Base-by-base conservation (phyloP, 2,113 vertebrate species). In the Cebidichthys violaceus region DNA sequence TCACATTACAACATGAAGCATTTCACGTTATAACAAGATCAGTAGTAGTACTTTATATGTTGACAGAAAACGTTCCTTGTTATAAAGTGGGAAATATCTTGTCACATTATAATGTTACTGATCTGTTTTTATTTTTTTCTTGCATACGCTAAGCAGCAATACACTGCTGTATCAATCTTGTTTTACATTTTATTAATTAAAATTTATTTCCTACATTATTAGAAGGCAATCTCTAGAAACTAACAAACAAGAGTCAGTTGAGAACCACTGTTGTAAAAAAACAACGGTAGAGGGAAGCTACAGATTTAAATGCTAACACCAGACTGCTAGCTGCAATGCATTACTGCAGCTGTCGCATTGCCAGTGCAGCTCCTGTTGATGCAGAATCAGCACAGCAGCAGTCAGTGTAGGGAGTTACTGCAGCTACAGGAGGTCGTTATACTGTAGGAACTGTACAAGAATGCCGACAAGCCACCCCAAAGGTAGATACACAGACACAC, bases 321-420 rank as follows among this genome's bases (percentile, higher is more conserved):
- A 39, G 6, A 70, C 66, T 59, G 70, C 65, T 37, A 39, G 82
- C 88, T 90, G 88, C 82, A 83, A 80, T 81, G 83, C 81, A 75
- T 86, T 37, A 80, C 61, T 84, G 81, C 75, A 22, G 76, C 20
- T 79, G 86, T 86, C 52, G 75, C 90, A 89, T 87, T 90, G 83
- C 74, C 70, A 79, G 45, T 70, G 88, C 90, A 88, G 89, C 75
- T 83, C 83, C 79, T 41, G 69, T 70, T 54, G 54, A 75, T 72
- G 75, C 80, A 84, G 80, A 67, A 82, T 47, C 64, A 73, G 79
- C 73, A 76, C 79, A 68, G 74, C 64, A 43, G 64, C 41, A 71
- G 77, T 57, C 57, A 29, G 15, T 17, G 57, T 54, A 68, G 37
- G 75, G 50, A 85, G 52, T 31, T 60, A 45, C 64, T 54, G 57